These are phyloP conservation scores for Pollimyrus isidori DNA, from an alignment of 2,113 vertebrate genomes.

Conservation along the genomic window DNA sequence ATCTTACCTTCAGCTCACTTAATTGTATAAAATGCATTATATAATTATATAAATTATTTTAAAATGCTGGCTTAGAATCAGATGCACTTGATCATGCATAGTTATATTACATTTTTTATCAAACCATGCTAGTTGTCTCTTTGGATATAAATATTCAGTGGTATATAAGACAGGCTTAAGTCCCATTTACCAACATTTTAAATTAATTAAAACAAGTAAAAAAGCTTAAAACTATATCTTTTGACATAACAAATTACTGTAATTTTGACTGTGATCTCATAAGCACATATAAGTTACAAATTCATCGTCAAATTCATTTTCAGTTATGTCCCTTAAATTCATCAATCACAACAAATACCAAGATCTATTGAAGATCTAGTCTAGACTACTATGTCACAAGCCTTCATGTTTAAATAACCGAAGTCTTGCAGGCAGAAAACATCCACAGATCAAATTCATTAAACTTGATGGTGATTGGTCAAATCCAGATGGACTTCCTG, in stretches of 20 bases:
- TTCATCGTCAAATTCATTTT: not conserved
- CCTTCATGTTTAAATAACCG: not conserved
- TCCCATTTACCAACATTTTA: not conserved
- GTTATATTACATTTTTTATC: not conserved
- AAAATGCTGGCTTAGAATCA: not conserved
- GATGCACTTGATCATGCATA: not conserved
- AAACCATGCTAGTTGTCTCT: not conserved
- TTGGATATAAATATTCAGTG: not conserved
- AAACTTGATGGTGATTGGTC: not conserved
- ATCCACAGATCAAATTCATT: constrained; percentile 45
- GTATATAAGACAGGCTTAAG: not conserved
- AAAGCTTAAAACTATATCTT: not conserved
- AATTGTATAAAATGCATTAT: not conserved
- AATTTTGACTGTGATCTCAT: not conserved
- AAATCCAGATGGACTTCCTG: not conserved
- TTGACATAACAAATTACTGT: not conserved
- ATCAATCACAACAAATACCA: not conserved
- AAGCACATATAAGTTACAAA: not conserved
- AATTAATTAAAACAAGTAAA: not conserved
- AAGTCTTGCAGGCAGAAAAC: not conserved
- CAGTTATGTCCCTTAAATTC: not conserved
- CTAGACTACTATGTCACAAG: not conserved
- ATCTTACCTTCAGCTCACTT: not conserved
- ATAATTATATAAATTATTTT: not conserved
- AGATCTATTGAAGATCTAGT: not conserved